phyloP scores from a whole-genome alignment of 2,888 invertebrate species.

The Epirrita christyi region DNA sequence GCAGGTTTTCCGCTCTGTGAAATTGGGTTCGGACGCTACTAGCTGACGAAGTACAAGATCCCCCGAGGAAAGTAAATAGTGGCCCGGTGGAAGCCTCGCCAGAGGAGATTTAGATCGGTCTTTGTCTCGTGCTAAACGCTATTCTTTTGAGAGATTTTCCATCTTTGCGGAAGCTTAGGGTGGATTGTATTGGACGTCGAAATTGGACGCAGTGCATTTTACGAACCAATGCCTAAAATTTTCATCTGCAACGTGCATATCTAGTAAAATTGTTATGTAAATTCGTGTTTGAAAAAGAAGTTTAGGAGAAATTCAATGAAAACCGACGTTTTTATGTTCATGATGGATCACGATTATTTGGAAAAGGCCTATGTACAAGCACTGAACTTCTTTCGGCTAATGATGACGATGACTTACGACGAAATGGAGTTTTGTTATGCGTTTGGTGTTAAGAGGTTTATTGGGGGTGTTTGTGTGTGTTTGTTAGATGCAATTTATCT shows the following conservation, averaged over 20 bases:
- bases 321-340: too few relatives aligned
- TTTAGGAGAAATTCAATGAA: too few relatives aligned
- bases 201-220: slow-evolving; percentile 62
- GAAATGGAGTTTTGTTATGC: too few relatives aligned
- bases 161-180: slow-evolving; percentile 68
- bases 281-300: background rate
- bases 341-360: too few relatives aligned
- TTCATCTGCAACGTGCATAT: slow-evolving; percentile 14
- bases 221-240: slow-evolving; percentile 42
- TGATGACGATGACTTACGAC: too few relatives aligned
- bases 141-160: slow-evolving; percentile 81
- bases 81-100: slow-evolving; percentile 67
- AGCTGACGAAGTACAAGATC: slow-evolving; percentile 64
- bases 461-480: background rate
- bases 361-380: too few relatives aligned
- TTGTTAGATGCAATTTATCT: too few relatives aligned
- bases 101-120: slow-evolving; percentile 77
- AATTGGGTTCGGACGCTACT: slow-evolving; percentile 62
- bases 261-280: slow-evolving; percentile 1
- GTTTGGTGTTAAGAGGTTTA: background rate
- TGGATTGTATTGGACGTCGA: slow-evolving; percentile 69
- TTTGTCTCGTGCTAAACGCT: slow-evolving; percentile 80
- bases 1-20: slow-evolving; percentile 61
- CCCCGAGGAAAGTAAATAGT: slow-evolving; percentile 79
- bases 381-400: too few relatives aligned